Percentiles rank a stretch among this genome's conserved stretches.
These are phyloP conservation scores for Flabesymbios commensalis DNA, from an alignment of 2,888 invertebrate genomes.

Conservation along the genomic window DNA sequence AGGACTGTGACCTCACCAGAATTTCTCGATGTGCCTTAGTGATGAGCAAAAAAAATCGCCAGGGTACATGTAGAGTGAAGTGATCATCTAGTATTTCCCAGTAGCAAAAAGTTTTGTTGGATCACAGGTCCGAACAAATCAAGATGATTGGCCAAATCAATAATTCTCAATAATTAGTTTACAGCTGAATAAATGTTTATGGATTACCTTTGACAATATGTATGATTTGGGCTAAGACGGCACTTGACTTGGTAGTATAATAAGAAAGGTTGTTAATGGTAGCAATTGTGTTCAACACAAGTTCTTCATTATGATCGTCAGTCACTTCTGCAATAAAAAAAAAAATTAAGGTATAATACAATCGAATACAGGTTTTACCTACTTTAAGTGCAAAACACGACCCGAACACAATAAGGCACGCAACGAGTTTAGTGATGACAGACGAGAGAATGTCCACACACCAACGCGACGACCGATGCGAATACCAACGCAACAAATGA, in stretches of 20 bases:
- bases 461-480: neutral
- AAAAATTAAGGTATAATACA: neutral
- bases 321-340: neutral
- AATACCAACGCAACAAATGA: neutral
- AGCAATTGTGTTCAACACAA: slow-evolving; percentile 77
- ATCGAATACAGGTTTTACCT: neutral
- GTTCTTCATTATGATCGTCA: slow-evolving; percentile 67
- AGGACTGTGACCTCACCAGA: too few species aligned
- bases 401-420: neutral
- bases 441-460: neutral
- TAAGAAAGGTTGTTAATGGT: slow-evolving; percentile 83
- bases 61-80: too few species aligned
- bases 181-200: too few species aligned
- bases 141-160: too few species aligned
- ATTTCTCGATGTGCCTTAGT: too few species aligned
- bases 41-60: too few species aligned
- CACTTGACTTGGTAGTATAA: slow-evolving; percentile 50
- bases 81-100: too few species aligned
- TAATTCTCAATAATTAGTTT: too few species aligned
- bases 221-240: too few species aligned
- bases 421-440: neutral
- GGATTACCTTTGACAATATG: too few species aligned
- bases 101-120: too few species aligned
- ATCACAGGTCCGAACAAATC: too few species aligned
- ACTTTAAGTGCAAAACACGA: neutral